These are phyloP conservation scores for Dryas iulia DNA, from an alignment of 1,140 invertebrate species.

Conservation along the genomic window DNA sequence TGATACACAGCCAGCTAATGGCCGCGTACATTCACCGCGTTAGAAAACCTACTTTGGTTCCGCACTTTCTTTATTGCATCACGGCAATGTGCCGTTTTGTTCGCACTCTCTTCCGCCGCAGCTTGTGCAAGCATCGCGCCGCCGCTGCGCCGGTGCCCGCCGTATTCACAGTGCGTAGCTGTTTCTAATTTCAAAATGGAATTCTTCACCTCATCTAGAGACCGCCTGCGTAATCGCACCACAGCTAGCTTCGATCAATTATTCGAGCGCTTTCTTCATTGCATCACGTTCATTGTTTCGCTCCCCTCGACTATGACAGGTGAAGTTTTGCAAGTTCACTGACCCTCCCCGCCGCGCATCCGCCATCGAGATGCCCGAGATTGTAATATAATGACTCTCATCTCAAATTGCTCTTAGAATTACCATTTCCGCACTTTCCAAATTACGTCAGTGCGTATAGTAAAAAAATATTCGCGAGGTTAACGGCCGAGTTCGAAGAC, in stretches of 20 bases:
- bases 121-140: slow-evolving; percentile 60
- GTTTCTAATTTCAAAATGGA: slow-evolving; percentile 52
- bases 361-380: slow-evolving; percentile 50
- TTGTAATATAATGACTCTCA: slow-evolving; percentile 62
- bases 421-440: slow-evolving; percentile 76
- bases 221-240: slow-evolving; percentile 31
- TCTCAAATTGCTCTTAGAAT: slow-evolving; percentile 60
- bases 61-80: slow-evolving; percentile 79
- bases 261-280: slow-evolving; percentile 64
- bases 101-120: slow-evolving; percentile 70
- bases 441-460: slow-evolving; percentile 66
- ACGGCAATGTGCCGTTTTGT: slow-evolving; percentile 65
- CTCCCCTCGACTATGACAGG: slow-evolving; percentile 63
- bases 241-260: slow-evolving; percentile 35
- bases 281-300: slow-evolving; percentile 54
- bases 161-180: slow-evolving; percentile 46
- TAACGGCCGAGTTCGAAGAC: slow-evolving; percentile 58
- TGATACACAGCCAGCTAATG: slow-evolving; percentile 73
- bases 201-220: slow-evolving; percentile 37
- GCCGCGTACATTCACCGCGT: slow-evolving; percentile 75
- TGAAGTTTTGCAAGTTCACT: slow-evolving; percentile 76
- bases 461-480: slow-evolving; percentile 59
- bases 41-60: slow-evolving; percentile 77
- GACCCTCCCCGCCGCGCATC: slow-evolving; percentile 61
- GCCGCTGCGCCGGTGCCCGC: not conserved